Base-by-base conservation (phyloP, 2,888 invertebrate genomes). In the Glaucopsyche alexis region DNA sequence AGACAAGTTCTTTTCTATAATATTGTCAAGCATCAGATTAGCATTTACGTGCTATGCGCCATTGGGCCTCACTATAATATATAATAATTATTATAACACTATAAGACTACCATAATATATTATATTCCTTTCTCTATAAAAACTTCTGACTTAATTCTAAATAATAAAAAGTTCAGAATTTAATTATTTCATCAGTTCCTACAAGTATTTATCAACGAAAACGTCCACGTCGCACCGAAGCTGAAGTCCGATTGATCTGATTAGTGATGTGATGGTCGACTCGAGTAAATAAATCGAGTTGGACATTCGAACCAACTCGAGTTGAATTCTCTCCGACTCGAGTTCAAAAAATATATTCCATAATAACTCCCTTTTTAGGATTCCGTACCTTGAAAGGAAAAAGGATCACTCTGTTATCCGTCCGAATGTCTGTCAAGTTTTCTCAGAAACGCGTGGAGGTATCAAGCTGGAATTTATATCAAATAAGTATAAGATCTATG, bases 211-310 rank as follows among this genome's bases (percentile, higher is more conserved):
- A 9, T 60, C 60, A 38, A 38, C 60, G 60, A 13, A 14, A 60
- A 60, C 60, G 60, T 38, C 60, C 60, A 60, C 60, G 60, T 13
- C 29, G 60, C 60, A 60, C 60, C 60, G 60, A 60, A 29, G 60
- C 60, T 29, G 60, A 38, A 60, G 29, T 29, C 60, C 60, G 60
- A 60, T 60, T 60, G 29, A 29, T 29, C n/a, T n/a, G n/a, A n/a
- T n/a, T n/a, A n/a, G n/a, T n/a, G n/a, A n/a, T n/a, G n/a, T n/a
- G n/a, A n/a, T n/a, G n/a, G n/a, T n/a, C n/a, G n/a, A n/a, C n/a
- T n/a, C 6, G 40, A 40, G 40, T 40, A 40, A 40, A 40, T 40
- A 40, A 40, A 40, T 5, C 40, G 40, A 5, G 6, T 3, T 40
- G 40, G 6, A 5, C 40, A 40, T 3, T 40, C 4, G 3, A 6